Percentiles rank a stretch among this genome's conserved stretches.
Conservation (phyloP, 2,888 invertebrate genomes). For the Hydroisotoma schaefferi region DNA sequence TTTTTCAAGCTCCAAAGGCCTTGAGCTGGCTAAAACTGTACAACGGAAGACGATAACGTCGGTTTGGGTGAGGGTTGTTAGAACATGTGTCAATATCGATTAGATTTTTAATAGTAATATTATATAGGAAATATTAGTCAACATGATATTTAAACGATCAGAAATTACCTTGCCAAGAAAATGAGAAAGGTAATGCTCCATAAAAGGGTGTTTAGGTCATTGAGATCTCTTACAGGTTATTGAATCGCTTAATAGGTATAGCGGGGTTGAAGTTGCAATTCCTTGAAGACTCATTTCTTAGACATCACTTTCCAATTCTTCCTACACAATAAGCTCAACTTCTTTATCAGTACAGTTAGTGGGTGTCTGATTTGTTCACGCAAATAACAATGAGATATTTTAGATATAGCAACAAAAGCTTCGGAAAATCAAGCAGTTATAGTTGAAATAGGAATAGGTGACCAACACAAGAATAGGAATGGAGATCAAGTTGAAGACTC, state of each 20-base stretch:
- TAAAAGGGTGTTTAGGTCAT: conserved; percentile 38
- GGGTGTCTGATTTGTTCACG: background rate
- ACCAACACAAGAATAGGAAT: too few species aligned
- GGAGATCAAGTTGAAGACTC: conserved; percentile 2
- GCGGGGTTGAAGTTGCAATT: background rate
- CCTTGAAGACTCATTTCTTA: conserved; percentile 8
- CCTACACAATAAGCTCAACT: conserved; percentile 9
- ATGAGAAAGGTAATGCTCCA: conserved; percentile 29
- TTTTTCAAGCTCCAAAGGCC: too few species aligned
- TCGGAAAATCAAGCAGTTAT: too few species aligned
- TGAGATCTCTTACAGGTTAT: conserved; percentile 29
- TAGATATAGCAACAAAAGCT: too few species aligned
- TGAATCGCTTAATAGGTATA: background rate
- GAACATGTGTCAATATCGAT: too few species aligned
- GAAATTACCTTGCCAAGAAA: conserved; percentile 17
- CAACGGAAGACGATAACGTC: too few species aligned
- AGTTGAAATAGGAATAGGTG: too few species aligned
- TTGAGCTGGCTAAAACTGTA: too few species aligned
- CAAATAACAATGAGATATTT: background rate
- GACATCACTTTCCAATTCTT: conserved; percentile 17
- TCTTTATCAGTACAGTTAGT: conserved; percentile 16
- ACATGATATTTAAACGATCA: conserved; percentile 16
- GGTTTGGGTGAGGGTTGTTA: too few species aligned
- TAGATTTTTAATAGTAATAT: too few species aligned
- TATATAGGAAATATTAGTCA: conserved; percentile 1